Evolutionary conservation across 2,797 vertebrate species (phyloP), one percentile per base, ranked within the genome.

Genomic region (Australoheros facetus): DNA sequence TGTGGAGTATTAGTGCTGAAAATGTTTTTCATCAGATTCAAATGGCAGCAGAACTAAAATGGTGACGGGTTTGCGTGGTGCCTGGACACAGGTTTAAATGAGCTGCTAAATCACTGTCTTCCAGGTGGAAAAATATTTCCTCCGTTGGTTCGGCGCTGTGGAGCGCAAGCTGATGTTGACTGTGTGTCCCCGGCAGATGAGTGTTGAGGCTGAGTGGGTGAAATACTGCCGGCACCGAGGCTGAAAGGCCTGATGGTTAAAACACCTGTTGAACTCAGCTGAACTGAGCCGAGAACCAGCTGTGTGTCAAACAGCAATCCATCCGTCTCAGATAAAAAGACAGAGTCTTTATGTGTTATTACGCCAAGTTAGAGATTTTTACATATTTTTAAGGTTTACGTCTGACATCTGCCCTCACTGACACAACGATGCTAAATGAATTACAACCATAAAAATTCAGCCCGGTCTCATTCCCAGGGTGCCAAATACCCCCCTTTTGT

Each of bases 251-350:
- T 90, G 87, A 93, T 92, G 84, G 73, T 26, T 74, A 89, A 92
- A 92, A 85, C 90, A 91, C 85, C 89, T 92, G 91, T 62, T 73
- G 72, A 83, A 74, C 80, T 45, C 69, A 71, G 34, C 69, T 79
- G 76, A 81, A 73, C 77, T 77, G 56, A 83, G 74, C 66, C 34
- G 30, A 80, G 74, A 16, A 37, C 77, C 85, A 86, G 83, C 72
- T 88, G 86, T 53, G 55, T 37, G 28, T 19, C 58, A 54, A 79
- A 76, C 66, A 73, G 6, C 42, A 75, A 79, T 81, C 64, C 39
- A 64, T 76, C 56, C 10, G 37, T 39, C 11, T 57, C 55, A 45
- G 23, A 55, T 71, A 71, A 17, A 37, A 32, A 69, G 30, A 69
- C 30, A n/a, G 39, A 39, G 19, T 30, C 28, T 66, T 66, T 30